phyloP scores from a whole-genome alignment of 2,888 invertebrate genomes.

The Choreutis nemorana region DNA sequence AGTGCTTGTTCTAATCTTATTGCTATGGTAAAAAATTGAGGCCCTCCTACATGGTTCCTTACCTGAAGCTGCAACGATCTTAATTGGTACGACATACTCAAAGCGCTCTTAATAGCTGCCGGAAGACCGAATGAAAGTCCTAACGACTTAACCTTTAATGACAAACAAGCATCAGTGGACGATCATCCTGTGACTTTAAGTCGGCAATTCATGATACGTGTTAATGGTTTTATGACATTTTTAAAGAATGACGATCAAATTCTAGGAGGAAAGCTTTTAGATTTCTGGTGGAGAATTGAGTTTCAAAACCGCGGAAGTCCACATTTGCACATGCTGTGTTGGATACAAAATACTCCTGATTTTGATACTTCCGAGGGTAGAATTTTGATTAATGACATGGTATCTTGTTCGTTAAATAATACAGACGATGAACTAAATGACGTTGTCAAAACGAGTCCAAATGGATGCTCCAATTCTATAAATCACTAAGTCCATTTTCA shows the following conservation, averaged over 20 bases:
- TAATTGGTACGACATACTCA: slow-evolving; percentile 14
- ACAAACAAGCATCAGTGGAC: slow-evolving; percentile 5
- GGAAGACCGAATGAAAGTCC: slow-evolving; percentile 9
- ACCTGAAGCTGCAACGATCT: slow-evolving; percentile 12
- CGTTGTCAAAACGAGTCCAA: too few species aligned
- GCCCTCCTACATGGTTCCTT: slow-evolving; percentile 12
- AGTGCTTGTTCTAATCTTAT: slow-evolving; percentile 10
- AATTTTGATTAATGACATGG: too few species aligned
- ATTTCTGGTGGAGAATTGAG: slow-evolving; percentile 8
- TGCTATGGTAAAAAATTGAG: slow-evolving; percentile 11
- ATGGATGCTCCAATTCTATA: too few species aligned
- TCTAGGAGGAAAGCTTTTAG: slow-evolving; percentile 5
- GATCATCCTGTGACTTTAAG: slow-evolving; percentile 7
- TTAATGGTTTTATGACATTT: slow-evolving; percentile 1
- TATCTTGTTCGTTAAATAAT: too few species aligned
- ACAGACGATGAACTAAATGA: too few species aligned
- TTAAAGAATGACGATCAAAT: slow-evolving; percentile 1
- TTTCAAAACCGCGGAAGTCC: slow-evolving; percentile 17
- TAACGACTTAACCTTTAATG: slow-evolving; percentile 2
- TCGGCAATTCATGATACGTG: not conserved
- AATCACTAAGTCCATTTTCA: too few species aligned
- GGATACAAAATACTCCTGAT: not conserved
- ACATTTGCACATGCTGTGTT: slow-evolving; percentile 4
- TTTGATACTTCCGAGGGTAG: not conserved
- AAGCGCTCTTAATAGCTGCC: slow-evolving; percentile 15